phyloP scores from a whole-genome alignment of 2,888 invertebrate genomes.

The Eilema griseolum region DNA sequence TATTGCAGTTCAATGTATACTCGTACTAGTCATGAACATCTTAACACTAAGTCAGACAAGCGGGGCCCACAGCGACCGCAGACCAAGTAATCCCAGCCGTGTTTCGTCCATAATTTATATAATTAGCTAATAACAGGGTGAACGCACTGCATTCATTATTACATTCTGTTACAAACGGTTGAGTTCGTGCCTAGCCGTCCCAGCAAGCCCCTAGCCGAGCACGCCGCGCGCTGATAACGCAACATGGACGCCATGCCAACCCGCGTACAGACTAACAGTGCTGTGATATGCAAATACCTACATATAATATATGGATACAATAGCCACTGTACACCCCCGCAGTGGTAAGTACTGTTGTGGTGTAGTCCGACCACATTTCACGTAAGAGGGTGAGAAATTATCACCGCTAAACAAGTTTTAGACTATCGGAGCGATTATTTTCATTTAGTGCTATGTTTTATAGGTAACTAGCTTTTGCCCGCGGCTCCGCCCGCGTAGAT shows the following conservation, averaged over 20 bases:
- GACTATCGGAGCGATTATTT: neutral
- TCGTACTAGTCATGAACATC: neutral
- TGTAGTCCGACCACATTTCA: neutral
- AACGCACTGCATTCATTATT: neutral
- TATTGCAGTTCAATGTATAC: too few species aligned
- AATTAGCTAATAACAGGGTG: constrained; percentile 4
- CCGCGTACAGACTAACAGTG: neutral
- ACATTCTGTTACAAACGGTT: constrained; percentile 10
- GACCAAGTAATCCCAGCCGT: neutral
- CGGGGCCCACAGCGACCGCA: neutral
- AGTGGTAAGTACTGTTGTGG: neutral
- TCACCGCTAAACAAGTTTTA: neutral
- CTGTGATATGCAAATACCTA: too few species aligned
- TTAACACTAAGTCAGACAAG: too few species aligned
- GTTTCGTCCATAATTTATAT: constrained; percentile 1
- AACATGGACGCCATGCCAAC: constrained; percentile 1
- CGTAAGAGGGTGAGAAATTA: neutral
- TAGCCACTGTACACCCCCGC: neutral
- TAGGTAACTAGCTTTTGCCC: too few species aligned
- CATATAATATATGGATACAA: neutral
- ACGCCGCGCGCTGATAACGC: neutral
- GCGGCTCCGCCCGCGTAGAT: too few species aligned
- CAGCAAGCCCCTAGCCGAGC: too few species aligned
- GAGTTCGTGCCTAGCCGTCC: neutral
- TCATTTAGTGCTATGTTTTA: too few species aligned